A percentile compares a stretch with the other conserved stretches of the same genome.
These are phyloP conservation scores for Dunckerocampus dactyliophorus DNA, from an alignment of 2,113 vertebrate species.

Conservation along the genomic window DNA sequence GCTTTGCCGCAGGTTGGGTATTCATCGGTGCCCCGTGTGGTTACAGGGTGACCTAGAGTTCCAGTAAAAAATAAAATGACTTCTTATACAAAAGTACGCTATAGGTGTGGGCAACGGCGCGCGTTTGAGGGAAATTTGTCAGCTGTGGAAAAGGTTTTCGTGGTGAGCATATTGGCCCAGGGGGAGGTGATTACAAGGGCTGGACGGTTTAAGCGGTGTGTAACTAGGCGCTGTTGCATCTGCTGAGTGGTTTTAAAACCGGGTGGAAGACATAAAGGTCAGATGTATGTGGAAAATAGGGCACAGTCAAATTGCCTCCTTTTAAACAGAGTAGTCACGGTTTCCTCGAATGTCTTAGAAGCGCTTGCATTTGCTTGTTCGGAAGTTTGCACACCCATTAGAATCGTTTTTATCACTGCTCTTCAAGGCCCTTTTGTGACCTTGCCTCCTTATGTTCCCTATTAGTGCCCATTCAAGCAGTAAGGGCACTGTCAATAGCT, in stretches of 20 bases:
- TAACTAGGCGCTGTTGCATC: conserved; percentile 63
- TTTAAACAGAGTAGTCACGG: conserved; percentile 49
- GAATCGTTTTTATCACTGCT: conserved; percentile 15
- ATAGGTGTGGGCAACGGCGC: conserved; percentile 1
- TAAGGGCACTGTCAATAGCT: background rate
- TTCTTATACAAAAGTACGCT: conserved; percentile 18
- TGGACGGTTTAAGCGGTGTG: conserved; percentile 45
- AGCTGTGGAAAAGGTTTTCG: conserved; percentile 19
- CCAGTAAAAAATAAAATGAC: conserved; percentile 18
- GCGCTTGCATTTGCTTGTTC: conserved; percentile 52
- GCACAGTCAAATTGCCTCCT: conserved; percentile 55
- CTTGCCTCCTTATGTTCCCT: conserved; percentile 13
- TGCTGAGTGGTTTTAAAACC: conserved; percentile 58
- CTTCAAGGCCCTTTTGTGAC: conserved; percentile 20
- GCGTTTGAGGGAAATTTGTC: conserved; percentile 1
- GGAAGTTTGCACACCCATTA: conserved; percentile 18
- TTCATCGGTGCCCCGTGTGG: conserved; percentile 21
- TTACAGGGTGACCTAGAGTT: conserved; percentile 33
- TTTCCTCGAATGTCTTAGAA: conserved; percentile 41
- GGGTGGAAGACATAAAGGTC: conserved; percentile 71
- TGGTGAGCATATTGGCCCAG: conserved; percentile 33
- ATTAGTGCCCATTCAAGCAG: conserved; percentile 24
- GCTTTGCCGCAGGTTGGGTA: conserved; percentile 36
- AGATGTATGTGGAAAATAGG: conserved; percentile 68
- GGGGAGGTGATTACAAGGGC: conserved; percentile 61